These are phyloP conservation scores for Thermophis baileyi DNA, from an alignment of 2,113 vertebrate species.

Conservation along the genomic window DNA sequence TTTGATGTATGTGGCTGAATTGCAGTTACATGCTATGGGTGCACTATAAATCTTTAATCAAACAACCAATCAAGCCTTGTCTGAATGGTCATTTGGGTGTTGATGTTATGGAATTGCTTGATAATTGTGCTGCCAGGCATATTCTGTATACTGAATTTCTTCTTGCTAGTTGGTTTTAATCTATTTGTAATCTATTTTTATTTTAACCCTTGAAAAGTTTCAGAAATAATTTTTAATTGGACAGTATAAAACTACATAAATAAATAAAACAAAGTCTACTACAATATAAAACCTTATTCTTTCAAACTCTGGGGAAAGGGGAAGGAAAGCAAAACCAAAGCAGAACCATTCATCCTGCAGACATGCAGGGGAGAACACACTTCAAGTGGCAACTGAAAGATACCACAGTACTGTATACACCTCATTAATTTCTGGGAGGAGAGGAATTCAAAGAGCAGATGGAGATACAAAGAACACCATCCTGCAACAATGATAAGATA, in stretches of 20 bases:
- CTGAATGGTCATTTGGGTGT: background rate
- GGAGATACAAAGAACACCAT: background rate
- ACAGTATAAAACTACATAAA: background rate
- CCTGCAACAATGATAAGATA: background rate
- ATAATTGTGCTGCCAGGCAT: background rate
- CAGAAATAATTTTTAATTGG: background rate
- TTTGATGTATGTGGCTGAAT: background rate
- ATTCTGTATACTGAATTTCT: background rate
- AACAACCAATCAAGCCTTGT: background rate
- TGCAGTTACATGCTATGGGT: background rate
- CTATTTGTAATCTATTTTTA: background rate
- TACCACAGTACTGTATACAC: background rate
- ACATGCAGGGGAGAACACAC: background rate
- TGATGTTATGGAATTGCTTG: background rate
- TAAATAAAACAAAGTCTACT: background rate
- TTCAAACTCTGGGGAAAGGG: background rate
- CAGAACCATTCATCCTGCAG: background rate
- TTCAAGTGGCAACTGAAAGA: background rate
- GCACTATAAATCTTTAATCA: background rate
- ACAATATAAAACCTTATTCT: background rate
- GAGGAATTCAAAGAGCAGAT: background rate
- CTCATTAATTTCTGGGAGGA: background rate
- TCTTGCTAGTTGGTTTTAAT: background rate
- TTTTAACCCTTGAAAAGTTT: background rate
- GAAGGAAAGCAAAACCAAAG: background rate